phyloP scores from a whole-genome alignment of 2,797 vertebrate species.

The Artibeus lituratus region DNA sequence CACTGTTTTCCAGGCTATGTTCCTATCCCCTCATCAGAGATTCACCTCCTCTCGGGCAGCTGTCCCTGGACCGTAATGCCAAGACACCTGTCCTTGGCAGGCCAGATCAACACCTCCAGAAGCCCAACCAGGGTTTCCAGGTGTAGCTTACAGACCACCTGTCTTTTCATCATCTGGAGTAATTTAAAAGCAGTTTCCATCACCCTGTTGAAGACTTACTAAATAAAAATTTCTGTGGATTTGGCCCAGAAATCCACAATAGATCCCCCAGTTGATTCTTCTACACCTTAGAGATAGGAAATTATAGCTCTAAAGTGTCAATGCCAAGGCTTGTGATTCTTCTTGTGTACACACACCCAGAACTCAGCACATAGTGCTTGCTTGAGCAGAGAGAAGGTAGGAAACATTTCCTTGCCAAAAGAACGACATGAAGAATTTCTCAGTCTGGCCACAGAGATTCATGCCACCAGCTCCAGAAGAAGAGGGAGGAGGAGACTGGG shows the following conservation, averaged over 20 bases:
- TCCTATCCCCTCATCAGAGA: background rate
- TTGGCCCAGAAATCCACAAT: background rate
- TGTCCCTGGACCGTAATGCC: background rate
- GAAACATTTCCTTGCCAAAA: background rate
- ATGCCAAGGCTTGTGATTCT: background rate
- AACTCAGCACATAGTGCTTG: background rate
- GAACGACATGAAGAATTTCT: background rate
- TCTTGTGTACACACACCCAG: no score
- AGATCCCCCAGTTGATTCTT: background rate
- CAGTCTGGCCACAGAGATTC: background rate
- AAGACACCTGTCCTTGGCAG: background rate
- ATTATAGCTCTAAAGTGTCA: background rate
- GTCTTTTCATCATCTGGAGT: background rate
- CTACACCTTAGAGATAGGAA: background rate
- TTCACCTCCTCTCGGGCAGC: no score
- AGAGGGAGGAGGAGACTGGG: background rate
- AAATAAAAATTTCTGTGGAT: background rate
- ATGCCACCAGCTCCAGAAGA: background rate
- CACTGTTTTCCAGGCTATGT: background rate
- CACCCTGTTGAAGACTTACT: background rate
- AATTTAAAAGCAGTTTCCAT: background rate
- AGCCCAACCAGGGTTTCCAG: background rate
- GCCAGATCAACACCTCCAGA: background rate
- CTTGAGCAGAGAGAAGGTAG: background rate
- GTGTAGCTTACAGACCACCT: background rate